These are phyloP conservation scores for Pyralis farinalis DNA, from an alignment of 2,888 invertebrate species.

Conservation along the genomic window DNA sequence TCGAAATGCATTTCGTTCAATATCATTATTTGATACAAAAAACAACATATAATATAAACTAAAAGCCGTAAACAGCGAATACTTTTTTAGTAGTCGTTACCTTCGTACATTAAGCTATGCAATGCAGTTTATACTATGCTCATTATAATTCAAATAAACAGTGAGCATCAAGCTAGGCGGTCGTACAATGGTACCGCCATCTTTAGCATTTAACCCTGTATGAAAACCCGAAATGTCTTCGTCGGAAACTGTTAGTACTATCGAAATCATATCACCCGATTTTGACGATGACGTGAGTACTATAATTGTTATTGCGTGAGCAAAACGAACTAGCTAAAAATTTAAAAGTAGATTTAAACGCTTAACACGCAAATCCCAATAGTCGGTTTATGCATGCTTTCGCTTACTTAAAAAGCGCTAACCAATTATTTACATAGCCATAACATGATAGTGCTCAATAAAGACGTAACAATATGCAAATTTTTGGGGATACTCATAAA, in stretches of 20 bases:
- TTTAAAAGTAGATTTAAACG: constrained; percentile 40
- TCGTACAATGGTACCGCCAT: background rate
- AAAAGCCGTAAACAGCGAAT: background rate
- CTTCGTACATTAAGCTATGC: constrained; percentile 17
- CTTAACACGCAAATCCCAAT: constrained; percentile 62
- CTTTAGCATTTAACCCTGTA: background rate
- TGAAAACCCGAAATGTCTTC: background rate
- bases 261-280: background rate
- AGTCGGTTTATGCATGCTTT: constrained; percentile 70
- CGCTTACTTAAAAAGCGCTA: constrained; percentile 54
- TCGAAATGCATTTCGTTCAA: no score
- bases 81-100: constrained; percentile 9
- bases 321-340: constrained; percentile 27
- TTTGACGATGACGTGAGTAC: constrained; percentile 49
- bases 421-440: constrained; percentile 62
- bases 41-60: background rate
- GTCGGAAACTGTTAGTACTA: background rate
- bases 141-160: constrained; percentile 5
- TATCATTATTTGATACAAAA: no score
- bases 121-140: constrained; percentile 17
- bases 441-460: constrained; percentile 72
- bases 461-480: constrained; percentile 71
- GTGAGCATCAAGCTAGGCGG: background rate
- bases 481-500: constrained; percentile 57
- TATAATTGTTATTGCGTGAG: constrained; percentile 27